phyloP scores from a whole-genome alignment of 2,888 invertebrate species.

The Hirtodrosophila duncani region DNA sequence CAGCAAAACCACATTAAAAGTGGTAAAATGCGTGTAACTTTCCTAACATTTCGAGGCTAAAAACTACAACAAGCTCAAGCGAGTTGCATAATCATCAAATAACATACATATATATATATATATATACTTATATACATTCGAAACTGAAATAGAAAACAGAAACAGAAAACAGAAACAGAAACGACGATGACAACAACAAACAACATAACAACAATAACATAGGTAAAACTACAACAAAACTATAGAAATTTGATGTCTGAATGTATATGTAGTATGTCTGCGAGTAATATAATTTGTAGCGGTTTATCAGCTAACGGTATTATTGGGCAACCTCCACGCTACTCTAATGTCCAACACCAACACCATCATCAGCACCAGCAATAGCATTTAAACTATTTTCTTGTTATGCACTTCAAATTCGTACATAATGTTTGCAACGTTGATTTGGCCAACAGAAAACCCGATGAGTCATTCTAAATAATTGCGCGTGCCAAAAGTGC shows the following conservation, averaged over 20 bases:
- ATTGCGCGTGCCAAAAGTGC: constrained; percentile 56
- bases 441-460: constrained; percentile 49
- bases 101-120: constrained; percentile 1
- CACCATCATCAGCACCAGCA: constrained; percentile 37
- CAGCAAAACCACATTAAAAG: no score
- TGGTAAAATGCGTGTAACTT: constrained; percentile 42
- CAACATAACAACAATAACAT: constrained; percentile 6
- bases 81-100: constrained; percentile 53
- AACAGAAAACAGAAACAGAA: constrained; percentile 25
- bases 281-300: constrained; percentile 66
- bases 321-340: constrained; percentile 69
- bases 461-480: constrained; percentile 67
- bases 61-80: constrained; percentile 43
- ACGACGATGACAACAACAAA: constrained; percentile 6
- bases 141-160: constrained; percentile 65
- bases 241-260: constrained; percentile 38
- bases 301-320: constrained; percentile 71
- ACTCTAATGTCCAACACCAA: constrained; percentile 29
- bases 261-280: constrained; percentile 14
- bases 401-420: constrained; percentile 64
- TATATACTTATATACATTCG: no score
- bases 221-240: constrained; percentile 17
- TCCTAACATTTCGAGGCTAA: constrained; percentile 46
- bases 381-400: constrained; percentile 64
- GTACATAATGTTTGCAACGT: constrained; percentile 51